phyloP scores from a whole-genome alignment of 1,140 invertebrate genomes.

The Heliothis virescens region DNA sequence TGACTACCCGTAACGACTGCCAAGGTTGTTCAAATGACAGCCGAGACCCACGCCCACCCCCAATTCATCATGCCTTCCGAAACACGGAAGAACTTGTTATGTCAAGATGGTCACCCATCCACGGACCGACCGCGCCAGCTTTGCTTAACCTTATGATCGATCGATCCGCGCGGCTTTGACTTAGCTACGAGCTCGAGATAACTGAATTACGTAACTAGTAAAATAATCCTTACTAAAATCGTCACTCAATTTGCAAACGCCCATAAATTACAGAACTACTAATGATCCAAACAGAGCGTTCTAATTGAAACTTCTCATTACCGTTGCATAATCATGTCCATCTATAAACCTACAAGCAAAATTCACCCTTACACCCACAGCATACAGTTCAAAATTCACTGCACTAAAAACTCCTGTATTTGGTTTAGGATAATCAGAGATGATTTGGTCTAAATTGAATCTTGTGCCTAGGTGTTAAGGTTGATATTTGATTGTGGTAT shows the following conservation, averaged over 20 bases:
- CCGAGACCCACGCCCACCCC: too few species aligned
- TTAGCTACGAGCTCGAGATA: too few species aligned
- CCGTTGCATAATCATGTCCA: constrained; percentile 20
- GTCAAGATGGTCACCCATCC: too few species aligned
- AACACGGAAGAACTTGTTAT: too few species aligned
- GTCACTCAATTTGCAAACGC: background rate
- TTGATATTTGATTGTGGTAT: background rate
- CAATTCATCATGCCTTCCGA: too few species aligned
- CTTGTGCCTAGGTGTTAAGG: background rate
- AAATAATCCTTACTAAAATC: background rate
- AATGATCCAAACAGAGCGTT: constrained; percentile 23
- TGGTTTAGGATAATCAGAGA: background rate
- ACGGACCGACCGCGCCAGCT: too few species aligned
- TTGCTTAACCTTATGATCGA: too few species aligned
- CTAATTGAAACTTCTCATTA: constrained; percentile 41
- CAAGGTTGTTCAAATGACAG: too few species aligned
- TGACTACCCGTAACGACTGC: too few species aligned
- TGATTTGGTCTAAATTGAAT: background rate
- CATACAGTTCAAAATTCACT: constrained; percentile 9
- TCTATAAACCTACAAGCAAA: background rate
- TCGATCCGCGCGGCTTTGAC: too few species aligned
- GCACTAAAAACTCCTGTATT: background rate
- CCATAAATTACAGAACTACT: constrained; percentile 25
- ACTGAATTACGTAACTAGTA: too few species aligned
- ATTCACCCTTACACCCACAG: background rate